Evolutionary conservation across 1,140 invertebrate genomes (phyloP).

Genomic region (Drosophila pseudoananassae): DNA sequence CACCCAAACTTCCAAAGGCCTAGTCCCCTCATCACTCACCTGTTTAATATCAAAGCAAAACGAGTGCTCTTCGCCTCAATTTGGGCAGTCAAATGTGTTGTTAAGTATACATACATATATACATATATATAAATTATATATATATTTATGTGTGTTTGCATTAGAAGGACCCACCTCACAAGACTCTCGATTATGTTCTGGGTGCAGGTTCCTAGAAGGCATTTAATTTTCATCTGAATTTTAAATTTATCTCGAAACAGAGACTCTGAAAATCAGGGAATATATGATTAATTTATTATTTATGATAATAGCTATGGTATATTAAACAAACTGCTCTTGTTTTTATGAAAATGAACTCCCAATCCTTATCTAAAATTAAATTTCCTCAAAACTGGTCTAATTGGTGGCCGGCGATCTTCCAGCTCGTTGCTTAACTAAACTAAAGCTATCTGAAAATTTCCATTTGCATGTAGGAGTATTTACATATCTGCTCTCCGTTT

Average conservation of each 20-base stretch:
- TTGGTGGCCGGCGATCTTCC: slow-evolving; percentile 37
- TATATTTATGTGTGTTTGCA: background rate
- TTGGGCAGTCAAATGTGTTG: slow-evolving; percentile 24
- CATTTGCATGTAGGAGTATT: slow-evolving; percentile 14
- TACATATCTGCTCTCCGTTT: slow-evolving; percentile 30
- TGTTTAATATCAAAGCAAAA: slow-evolving; percentile 29
- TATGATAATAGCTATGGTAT: no score
- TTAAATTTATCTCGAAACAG: no score
- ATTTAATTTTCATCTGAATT: background rate
- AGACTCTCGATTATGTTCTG: slow-evolving; percentile 2
- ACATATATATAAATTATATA: background rate
- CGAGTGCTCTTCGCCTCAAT: slow-evolving; percentile 1
- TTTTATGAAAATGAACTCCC: no score
- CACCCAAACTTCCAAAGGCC: background rate
- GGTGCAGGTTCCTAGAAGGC: background rate
- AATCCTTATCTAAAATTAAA: slow-evolving; percentile 13
- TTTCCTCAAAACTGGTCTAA: slow-evolving; percentile 21
- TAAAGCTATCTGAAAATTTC: slow-evolving; percentile 28
- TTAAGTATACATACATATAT: background rate
- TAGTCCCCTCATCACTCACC: slow-evolving; percentile 9
- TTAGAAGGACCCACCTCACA: slow-evolving; percentile 10
- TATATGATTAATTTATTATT: no score
- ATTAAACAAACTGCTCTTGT: no score
- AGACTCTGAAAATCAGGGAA: no score
- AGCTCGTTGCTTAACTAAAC: slow-evolving; percentile 40